Percentiles rank a stretch among this genome's conserved stretches.
These are phyloP conservation scores for Zoanthus gigantus DNA, from an alignment of 92 coral and sea anemone species.

Conservation along the genomic window DNA sequence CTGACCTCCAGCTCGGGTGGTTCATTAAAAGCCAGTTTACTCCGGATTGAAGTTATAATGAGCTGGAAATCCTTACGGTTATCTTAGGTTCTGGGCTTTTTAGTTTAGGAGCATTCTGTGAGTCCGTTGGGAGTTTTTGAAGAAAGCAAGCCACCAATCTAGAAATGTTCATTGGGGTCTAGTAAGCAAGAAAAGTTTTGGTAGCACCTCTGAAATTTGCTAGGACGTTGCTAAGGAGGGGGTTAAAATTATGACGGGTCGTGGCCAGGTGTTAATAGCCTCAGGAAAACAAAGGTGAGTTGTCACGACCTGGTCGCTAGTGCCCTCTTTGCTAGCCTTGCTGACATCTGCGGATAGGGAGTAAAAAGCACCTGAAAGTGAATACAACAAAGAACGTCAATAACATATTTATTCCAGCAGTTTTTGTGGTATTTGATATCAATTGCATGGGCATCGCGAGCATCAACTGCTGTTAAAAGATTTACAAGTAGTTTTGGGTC, in stretches of 20 bases:
- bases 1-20: too few relatives aligned
- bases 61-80: too few relatives aligned
- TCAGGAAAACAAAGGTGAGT: constrained; percentile 11
- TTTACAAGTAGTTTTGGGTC: constrained; percentile 52
- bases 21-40: too few relatives aligned
- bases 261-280: neutral
- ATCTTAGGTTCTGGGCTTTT: too few relatives aligned
- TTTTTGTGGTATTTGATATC: constrained; percentile 51
- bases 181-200: too few relatives aligned
- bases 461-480: constrained; percentile 52
- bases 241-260: neutral
- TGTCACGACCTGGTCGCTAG: constrained; percentile 15
- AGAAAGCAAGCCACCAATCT: too few relatives aligned
- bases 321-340: constrained; percentile 28
- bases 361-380: neutral
- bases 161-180: too few relatives aligned
- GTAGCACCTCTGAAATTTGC: too few relatives aligned
- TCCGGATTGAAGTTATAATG: too few relatives aligned
- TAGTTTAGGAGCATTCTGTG: too few relatives aligned
- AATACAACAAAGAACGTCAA: neutral
- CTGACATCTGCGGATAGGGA: constrained; percentile 28
- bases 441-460: constrained; percentile 56
- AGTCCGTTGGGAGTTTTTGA: too few relatives aligned
- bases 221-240: too few relatives aligned
- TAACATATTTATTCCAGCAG: constrained; percentile 27